Evolutionary conservation across 2,113 vertebrate genomes (phyloP), one percentile per base, ranked within the genome.

Genomic region (Bos javanicus): DNA sequence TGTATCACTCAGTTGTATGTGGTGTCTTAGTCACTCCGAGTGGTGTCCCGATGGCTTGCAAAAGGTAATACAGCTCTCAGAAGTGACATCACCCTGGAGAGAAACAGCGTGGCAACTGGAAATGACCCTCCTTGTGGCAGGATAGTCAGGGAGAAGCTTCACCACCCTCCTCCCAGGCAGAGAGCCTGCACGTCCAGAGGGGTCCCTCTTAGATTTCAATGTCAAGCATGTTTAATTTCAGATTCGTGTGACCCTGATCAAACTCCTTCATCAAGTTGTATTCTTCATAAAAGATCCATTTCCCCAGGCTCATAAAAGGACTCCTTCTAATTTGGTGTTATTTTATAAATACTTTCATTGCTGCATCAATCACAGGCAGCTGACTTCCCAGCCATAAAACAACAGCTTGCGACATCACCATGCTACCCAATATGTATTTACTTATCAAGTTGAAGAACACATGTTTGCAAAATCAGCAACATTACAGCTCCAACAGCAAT

Each of bases 221-320:
- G 93, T 97, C 91, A 96, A 52, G 94, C 60, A 23, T 85, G 17
- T 95, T 98, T 86, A 93, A 98, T 96, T 97, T 97, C 97, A 98
- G 97, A 95, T 97, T 62, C n/a, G 33, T 19, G 11, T 14, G 93
- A 97, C 96, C 96, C 94, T 86, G 95, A 90, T 56, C 87, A 95
- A 98, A 95, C 84, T 96, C 92, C 89, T 98, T 97, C 97, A 98
- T 98, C 98, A 98, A 98, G 96, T 98, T 99, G 99, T 98, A 98
- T 98, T 99, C 98, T 98, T 98, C 98, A 98, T 98, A 97, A 99
- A 99, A 98, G 93, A 98, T 98, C 98, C 97, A 98, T 98, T 99
- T 98, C 97, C 98, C 97, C 95, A 95, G 95, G 91, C 98, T 97
- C 98, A 88, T 98, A 99, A 98, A 98, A 97, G 43, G 67, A 95